These are phyloP conservation scores for Karalla daura DNA, from an alignment of 2,797 vertebrate species.

Conservation along the genomic window DNA sequence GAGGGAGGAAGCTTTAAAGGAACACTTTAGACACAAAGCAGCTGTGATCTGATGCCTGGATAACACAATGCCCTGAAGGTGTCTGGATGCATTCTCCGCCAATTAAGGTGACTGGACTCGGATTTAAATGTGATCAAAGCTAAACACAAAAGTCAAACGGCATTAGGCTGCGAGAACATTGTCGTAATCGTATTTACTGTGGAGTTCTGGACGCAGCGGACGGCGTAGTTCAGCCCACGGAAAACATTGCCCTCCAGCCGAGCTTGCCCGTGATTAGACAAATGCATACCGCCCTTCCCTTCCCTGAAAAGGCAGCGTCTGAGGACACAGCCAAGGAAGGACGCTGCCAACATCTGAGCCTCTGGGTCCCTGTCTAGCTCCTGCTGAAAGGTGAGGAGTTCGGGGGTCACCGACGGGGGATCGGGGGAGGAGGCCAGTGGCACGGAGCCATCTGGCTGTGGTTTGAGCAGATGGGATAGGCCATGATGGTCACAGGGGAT, in stretches of 20 bases:
- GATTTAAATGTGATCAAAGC: background rate
- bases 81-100: too few relatives aligned
- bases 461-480: conserved; percentile 83
- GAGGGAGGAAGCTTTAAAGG: conserved; percentile 35
- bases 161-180: background rate
- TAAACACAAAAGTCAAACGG: background rate
- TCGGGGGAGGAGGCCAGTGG: conserved; percentile 77
- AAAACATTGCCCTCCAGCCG: conserved; percentile 89
- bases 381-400: conserved; percentile 85
- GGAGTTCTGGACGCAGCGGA: conserved; percentile 90
- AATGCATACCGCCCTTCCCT: conserved; percentile 88
- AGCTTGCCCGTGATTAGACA: conserved; percentile 88
- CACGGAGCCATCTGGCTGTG: conserved; percentile 77
- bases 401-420: conserved; percentile 68
- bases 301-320: conserved; percentile 90
- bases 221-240: conserved; percentile 87
- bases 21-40: conserved; percentile 22
- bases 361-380: conserved; percentile 90
- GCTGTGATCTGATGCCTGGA: background rate
- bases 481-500: conserved; percentile 85
- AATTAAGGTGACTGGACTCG: too few relatives aligned
- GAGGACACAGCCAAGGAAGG: conserved; percentile 87
- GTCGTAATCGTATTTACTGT: conserved; percentile 77
- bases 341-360: conserved; percentile 83
- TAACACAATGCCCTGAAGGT: too few relatives aligned